Evolutionary conservation across 2,797 vertebrate genomes (phyloP).

Genomic region (Craterocephalus amniculus): DNA sequence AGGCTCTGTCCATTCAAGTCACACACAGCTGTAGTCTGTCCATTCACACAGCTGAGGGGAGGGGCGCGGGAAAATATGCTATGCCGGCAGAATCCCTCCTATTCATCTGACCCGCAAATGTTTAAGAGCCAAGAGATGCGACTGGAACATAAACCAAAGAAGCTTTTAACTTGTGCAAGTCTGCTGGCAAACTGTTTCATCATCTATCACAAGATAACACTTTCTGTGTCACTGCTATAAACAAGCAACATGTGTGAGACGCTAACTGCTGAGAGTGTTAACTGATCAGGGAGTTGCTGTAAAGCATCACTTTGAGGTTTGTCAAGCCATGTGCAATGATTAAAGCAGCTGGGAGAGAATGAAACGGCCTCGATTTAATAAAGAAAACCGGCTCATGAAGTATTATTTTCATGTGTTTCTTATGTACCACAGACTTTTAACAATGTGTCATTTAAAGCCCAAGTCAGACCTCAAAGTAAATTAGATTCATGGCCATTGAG

Average conservation of each 20-base stretch:
- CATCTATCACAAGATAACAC: slow-evolving; percentile 52
- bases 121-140: slow-evolving; percentile 48
- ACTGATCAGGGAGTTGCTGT: slow-evolving; percentile 38
- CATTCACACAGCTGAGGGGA: slow-evolving; percentile 66
- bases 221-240: slow-evolving; percentile 43
- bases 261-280: slow-evolving; percentile 30
- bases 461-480: slow-evolving; percentile 1
- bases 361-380: slow-evolving; percentile 13
- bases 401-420: not conserved
- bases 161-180: slow-evolving; percentile 50
- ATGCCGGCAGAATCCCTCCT: slow-evolving; percentile 57
- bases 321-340: slow-evolving; percentile 16
- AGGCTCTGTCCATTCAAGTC: slow-evolving; percentile 76
- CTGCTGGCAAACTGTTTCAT: slow-evolving; percentile 49
- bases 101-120: slow-evolving; percentile 63
- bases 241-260: slow-evolving; percentile 22
- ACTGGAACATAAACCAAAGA: slow-evolving; percentile 35
- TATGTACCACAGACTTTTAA: not conserved
- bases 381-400: not conserved
- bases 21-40: slow-evolving; percentile 79
- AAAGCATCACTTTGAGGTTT: slow-evolving; percentile 15
- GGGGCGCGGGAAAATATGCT: slow-evolving; percentile 47
- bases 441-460: not conserved
- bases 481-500: not conserved
- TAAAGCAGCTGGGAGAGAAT: slow-evolving; percentile 5